Evolutionary conservation across 2,113 vertebrate species (phyloP), one percentile per base, ranked within the genome.

Genomic region (Tricholaema leucomelas): DNA sequence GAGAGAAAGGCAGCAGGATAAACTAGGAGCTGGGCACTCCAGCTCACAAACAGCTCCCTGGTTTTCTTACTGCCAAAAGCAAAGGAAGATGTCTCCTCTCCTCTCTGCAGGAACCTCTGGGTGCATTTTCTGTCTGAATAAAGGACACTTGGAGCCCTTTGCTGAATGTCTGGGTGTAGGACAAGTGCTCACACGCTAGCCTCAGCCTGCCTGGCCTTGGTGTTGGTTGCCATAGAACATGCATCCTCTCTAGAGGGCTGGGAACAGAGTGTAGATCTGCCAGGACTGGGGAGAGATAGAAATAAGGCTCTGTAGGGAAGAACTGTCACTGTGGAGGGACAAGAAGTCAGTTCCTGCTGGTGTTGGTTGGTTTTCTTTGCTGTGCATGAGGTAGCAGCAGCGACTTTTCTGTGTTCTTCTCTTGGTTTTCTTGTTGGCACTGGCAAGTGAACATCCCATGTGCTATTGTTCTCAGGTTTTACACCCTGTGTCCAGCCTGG

Each of bases 1-100:
- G 3, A 42, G 84, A 84, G 64, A 36, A 66, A 24, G 48, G 72
- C 72, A 27, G 79, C 50, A 55, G 75, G 25, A 36, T 35, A 14
- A 79, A 6, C 23, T 14, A 15, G 56, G 59, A 75, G 28, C 54
- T 50, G 54, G 21, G 28, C 35, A 24, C 46, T 73, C 64, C 33
- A 40, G 24, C n/a, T 84, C 38, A 44, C 2, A 1, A n/a, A 63
- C 15, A 90, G 5, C 71, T 69, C 0, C 0, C 1, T 81, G 66
- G 44, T 35, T 56, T 81, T 71, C 30, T 74, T 74, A 18, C 42
- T 61, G 24, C 40, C 28, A 36, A 72, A 81, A 59, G 61, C 23
- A 40, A 58, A 36, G 1, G 1, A 8, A 44, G 54, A 5, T 66
- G 44, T 33, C 12, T 75, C 28, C 17, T 16, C 5, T 74, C 3